Evolutionary conservation across 2,888 invertebrate species (phyloP), one percentile per base, ranked within the genome.

Genomic region (Himalopsyche anomala): DNA sequence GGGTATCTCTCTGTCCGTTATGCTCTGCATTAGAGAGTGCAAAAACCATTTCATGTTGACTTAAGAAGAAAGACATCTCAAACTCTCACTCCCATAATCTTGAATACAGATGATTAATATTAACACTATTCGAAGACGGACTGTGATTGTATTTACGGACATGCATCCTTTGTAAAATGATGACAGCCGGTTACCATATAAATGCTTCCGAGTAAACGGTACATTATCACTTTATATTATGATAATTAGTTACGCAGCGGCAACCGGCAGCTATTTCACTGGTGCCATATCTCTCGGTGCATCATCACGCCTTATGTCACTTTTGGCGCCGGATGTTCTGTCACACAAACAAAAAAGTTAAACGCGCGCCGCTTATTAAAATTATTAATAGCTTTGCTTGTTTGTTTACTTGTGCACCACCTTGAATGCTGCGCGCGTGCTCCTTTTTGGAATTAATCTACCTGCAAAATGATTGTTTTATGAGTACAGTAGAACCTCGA

Each of bases 251-350:
- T 62, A 62, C 28, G 62, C 62, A 28, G 28, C 11, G 62, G 62
- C 62, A 28, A 28, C 62, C 62, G 0, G 9, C 51, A 51, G 15
- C 51, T 51, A 51, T 15, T 11, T 62, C 19, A 19, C 62, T 62
- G 62, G 62, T 62, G 62, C 12, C 15, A 5, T 51, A 15, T 19
- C 62, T 62, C 9, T n/a, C 19, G 62, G 8, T 62, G 62, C 62
- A 62, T 62, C 62, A 62, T n/a, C 62, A 19, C 28, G 62, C 62
- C n/a, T 62, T 62, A 11, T 62, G 62, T 62, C 62, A 62, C 28
- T 62, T 62, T 62, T 62, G 62, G 62, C 62, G 62, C 62, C 62
- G 62, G 62, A 62, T 62, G 62, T 19, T 62, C 62, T 62, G 62
- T 62, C 19, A 19, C 28, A 19, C 28, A 62, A n/a, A 62, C 6